These are phyloP conservation scores for Hyles euphorbiae DNA, from an alignment of 1,140 invertebrate genomes.

Conservation along the genomic window DNA sequence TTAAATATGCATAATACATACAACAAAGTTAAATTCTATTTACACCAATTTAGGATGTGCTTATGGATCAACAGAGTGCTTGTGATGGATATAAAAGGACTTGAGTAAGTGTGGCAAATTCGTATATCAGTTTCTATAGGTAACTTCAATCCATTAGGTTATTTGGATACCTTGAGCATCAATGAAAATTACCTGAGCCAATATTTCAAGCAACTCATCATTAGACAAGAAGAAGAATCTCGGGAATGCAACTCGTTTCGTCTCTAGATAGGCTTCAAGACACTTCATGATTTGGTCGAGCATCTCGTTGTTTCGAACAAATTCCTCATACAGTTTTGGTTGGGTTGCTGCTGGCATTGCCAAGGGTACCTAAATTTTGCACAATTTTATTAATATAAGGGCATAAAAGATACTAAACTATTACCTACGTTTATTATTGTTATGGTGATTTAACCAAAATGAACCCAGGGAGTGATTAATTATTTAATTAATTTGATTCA, in stretches of 20 bases:
- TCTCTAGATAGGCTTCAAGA: constrained; percentile 88
- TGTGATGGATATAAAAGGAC: too few species aligned
- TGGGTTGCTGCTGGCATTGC: constrained; percentile 82
- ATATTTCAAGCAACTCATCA: constrained; percentile 93
- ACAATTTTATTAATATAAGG: constrained; percentile 1
- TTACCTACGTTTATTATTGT: too few species aligned
- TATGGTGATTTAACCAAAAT: too few species aligned
- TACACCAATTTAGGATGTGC: too few species aligned
- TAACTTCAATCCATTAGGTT: too few species aligned
- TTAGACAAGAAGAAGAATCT: constrained; percentile 96
- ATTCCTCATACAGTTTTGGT: constrained; percentile 81
- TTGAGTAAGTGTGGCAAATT: too few species aligned
- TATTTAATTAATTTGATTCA: too few species aligned
- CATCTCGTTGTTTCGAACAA: constrained; percentile 85
- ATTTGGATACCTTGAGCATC: constrained; percentile 1
- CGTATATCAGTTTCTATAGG: too few species aligned
- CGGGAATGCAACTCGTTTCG: constrained; percentile 93
- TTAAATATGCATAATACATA: too few species aligned
- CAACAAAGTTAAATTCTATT: too few species aligned
- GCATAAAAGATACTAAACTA: constrained; percentile 2
- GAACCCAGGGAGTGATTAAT: too few species aligned
- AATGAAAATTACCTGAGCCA: constrained; percentile 81
- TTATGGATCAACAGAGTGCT: too few species aligned
- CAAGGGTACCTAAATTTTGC: constrained; percentile 76
- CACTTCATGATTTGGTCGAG: constrained; percentile 90